Evolutionary conservation across 2,888 invertebrate species (phyloP), one percentile per base, ranked within the genome.

Genomic region (Microctonus hyperodae): DNA sequence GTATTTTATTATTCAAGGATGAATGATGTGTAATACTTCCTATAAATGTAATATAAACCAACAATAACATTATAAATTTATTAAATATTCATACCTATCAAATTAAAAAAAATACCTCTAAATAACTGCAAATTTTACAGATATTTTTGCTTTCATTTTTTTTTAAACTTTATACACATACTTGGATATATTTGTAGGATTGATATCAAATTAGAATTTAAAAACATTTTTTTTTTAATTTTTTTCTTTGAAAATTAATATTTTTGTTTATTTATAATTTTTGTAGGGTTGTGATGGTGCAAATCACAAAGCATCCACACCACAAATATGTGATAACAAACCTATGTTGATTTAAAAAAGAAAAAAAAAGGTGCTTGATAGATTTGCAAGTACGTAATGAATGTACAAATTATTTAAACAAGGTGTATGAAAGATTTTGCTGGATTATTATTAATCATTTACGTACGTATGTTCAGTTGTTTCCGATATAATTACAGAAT

Each of bases 281-380:
- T 60, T 65, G n/a, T 55, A 13, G 16, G 28, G 55, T 31, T 55
- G 16, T 60, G 22, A 48, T 59, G 28, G 37, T 59, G 53, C 53
- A 68, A 72, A 68, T 61, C 67, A 67, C 59, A 28, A 60, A 59
- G 67, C 67, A 60, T 68, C 50, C 63, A 67, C 63, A 48, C 55
- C 69, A 70, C 65, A 62, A 60, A 33, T 16, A 64, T 66, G 60
- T 64, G n/a, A n/a, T n/a, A 57, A 73, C 68, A 55, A 71, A 71
- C 48, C 16, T 64, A 63, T 37, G 33, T 66, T 65, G 48, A 44
- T 6, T 44, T 0, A 1, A 23, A 22, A 48, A 48, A 3, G 40
- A 33, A 61, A 25, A 56, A 56, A 22, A 37, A 56, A 65, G 56
- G 69, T 70, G 69, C 70, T 48, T 69, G 62, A 69, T 68, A 66